Base-by-base conservation (phyloP, 2,113 vertebrate genomes). In the Elgaria multicarinata region DNA sequence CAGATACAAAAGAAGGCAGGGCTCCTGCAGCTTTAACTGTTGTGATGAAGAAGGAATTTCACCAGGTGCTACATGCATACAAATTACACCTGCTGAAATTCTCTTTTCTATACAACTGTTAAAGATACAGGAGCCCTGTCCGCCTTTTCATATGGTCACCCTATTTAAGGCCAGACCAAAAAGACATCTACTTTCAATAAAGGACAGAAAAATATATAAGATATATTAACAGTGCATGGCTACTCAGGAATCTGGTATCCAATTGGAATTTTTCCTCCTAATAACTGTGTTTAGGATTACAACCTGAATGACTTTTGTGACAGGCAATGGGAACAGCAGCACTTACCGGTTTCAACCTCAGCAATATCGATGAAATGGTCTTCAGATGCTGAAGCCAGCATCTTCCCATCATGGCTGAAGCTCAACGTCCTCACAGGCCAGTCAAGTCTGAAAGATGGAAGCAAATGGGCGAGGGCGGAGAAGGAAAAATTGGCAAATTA, bases 331-430 rank as follows among this genome's bases (percentile, higher is more conserved):
- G 28, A 79, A 13, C 4, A 81, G 1, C 83, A 90, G 14, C 5
- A 13, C 0, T 93, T 96, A 99, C 99, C 99, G 83, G 99, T 99
- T 93, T 99, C 99, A 84, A 99, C 99, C 92, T 99, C 98, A 0
- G 98, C 98, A 53, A 99, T 99, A 94, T 99, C 99, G 55, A 99
- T 99, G 95, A 99, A 99, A 93, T 99, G 99, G 95, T 99, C 99
- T 95, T 99, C 99, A 0, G 99, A 99, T 0, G 99, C 99, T 0
- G 99, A 99, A 0, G 99, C 99, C 95, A 99, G 94, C 99, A 99
- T 99, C 95, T 98, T 99, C 28, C 99, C 99, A 82, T 99, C 99
- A 0, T 99, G 98, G 96, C 99, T 99, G 87, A 99, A 99, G 96
- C 99, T 99, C 87, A 99, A 96, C 0, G 99, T 99, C 91, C 99